Evolutionary conservation across 2,888 invertebrate species (phyloP), one percentile per base, ranked within the genome.

Genomic region (Nineta flava): DNA sequence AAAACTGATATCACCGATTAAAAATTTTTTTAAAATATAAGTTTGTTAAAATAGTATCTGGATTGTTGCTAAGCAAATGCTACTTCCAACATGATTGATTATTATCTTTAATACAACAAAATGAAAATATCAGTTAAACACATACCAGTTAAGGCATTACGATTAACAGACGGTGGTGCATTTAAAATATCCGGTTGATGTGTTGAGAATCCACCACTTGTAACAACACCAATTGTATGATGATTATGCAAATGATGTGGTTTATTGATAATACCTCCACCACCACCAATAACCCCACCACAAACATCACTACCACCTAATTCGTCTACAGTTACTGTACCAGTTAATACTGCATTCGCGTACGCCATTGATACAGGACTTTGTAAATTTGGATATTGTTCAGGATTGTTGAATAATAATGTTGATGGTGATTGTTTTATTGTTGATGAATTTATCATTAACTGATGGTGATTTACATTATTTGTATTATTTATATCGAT

Each of bases 161-260:
- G 34, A 21, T 17, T 48, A 17, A 46, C 46, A 26, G 26, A 26
- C 17, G 49, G 49, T 57, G 85, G 85, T 51, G 87, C 83, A 65
- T 82, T 87, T 56, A 88, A 73, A 59, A 88, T 87, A 64, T 88
- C 84, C 16, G 84, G 84, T 57, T 84, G 83, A 57, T 84, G 83
- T 34, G 44, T 26, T 19, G 44, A 44, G 26, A 44, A 44, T 44
- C 26, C 9, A 13, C 38, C 38, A n/a, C n/a, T 38, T 15, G 26
- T 26, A 26, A 26, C 26, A 26, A 26, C 26, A 26, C 26, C 26
- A 15, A 15, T 68, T 50, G 63, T 68, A 54, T 67, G 67, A 52
- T 64, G 62, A 47, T 63, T 26, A 26, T 26, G 26, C 7, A 26
- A 26, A 26, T 26, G 26, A 26, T 26, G 26, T 26, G 61, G 34